A percentile compares a stretch with the other conserved stretches of the same genome.
Conservation (phyloP, 2,797 vertebrate species). For the Rachycentron canadum region DNA sequence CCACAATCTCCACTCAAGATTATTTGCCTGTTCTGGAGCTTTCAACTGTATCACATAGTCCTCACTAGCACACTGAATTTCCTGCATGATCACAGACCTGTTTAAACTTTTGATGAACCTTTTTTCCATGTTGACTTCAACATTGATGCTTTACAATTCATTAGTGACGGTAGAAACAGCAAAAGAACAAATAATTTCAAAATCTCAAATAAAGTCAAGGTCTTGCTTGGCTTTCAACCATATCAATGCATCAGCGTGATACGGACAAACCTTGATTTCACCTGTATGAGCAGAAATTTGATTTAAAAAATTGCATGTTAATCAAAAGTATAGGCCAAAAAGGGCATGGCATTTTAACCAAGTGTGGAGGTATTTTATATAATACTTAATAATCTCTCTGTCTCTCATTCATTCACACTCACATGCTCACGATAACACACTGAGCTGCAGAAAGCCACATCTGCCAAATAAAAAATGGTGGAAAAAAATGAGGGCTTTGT, state of each 20-base stretch:
- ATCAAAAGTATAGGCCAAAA: slow-evolving; percentile 12
- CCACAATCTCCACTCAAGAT: neutral
- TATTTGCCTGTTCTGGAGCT: neutral
- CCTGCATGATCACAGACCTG: too few species aligned
- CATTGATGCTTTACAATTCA: too few species aligned
- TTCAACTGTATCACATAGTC: too few species aligned
- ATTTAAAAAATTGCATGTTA: neutral
- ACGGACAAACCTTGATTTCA: neutral
- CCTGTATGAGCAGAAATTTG: neutral
- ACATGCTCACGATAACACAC: neutral
- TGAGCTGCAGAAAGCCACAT: slow-evolving; percentile 6
- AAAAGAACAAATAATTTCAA: too few species aligned
- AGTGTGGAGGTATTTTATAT: slow-evolving; percentile 8
- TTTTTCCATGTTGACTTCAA: too few species aligned
- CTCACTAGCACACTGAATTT: too few species aligned
- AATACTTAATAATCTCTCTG: neutral
- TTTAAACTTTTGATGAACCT: too few species aligned
- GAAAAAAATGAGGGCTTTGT: slow-evolving; percentile 21
- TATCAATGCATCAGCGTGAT: too few species aligned
- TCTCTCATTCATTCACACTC: slow-evolving; percentile 11
- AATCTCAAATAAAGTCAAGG: too few species aligned
- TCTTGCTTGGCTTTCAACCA: too few species aligned
- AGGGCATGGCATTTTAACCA: neutral
- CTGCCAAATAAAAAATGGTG: slow-evolving; percentile 30
- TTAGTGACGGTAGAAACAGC: too few species aligned